Evolutionary conservation across 2,113 vertebrate species (phyloP).

Genomic region (Odobenus rosmarus): DNA sequence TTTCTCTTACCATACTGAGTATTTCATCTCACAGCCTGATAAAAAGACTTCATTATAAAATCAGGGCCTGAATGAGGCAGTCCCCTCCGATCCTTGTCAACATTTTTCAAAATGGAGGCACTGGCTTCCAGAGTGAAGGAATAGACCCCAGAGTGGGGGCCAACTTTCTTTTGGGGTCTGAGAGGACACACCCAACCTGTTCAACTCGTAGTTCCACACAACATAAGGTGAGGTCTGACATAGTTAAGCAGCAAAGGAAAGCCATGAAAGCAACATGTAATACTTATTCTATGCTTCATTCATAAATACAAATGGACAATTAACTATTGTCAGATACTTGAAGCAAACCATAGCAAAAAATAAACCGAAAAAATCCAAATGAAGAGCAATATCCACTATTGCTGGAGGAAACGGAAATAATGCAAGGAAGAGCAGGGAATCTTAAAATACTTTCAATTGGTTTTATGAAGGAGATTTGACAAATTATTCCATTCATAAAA

Average conservation of each 20-base stretch:
- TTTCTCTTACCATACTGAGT: background rate
- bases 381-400: background rate
- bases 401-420: background rate
- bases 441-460: background rate
- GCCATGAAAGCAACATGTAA: background rate
- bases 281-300: background rate
- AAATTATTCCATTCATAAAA: constrained; percentile 14
- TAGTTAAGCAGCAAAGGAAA: background rate
- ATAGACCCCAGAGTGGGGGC: background rate
- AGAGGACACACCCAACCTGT: background rate
- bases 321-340: background rate
- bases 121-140: background rate
- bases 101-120: background rate
- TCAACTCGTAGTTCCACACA: background rate
- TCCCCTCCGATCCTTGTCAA: background rate
- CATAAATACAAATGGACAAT: background rate
- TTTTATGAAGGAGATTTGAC: background rate
- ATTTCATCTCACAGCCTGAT: background rate
- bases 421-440: background rate
- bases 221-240: background rate
- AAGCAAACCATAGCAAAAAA: background rate
- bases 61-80: background rate
- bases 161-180: background rate
- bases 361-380: background rate
- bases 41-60: constrained; percentile 22